Evolutionary conservation across 2,113 vertebrate species (phyloP).

Genomic region (Protobothrops flavoviridis): DNA sequence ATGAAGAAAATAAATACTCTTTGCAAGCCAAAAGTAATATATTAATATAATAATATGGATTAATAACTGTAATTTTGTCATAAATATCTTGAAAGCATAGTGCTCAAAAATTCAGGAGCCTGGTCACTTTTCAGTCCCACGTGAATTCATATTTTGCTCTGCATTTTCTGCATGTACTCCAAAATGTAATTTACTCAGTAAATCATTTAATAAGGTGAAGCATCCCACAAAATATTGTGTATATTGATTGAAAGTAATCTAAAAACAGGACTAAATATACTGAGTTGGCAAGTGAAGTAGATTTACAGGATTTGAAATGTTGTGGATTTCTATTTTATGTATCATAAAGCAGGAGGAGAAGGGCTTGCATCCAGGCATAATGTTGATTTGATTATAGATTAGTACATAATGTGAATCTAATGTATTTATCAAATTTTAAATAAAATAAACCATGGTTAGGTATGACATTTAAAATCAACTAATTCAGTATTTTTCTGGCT

Average conservation of each 20-base stretch:
- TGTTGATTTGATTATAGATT: background rate
- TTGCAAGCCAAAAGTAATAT: background rate
- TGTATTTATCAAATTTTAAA: background rate
- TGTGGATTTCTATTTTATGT: constrained; percentile 51
- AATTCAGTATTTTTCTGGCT: background rate
- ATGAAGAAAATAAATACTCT: background rate
- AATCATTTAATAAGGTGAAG: constrained; percentile 72
- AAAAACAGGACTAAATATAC: constrained; percentile 57
- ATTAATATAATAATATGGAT: background rate
- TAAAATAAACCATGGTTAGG: background rate
- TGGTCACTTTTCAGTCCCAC: constrained; percentile 41
- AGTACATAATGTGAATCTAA: background rate
- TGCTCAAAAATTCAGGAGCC: background rate
- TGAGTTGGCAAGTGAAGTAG: constrained; percentile 49
- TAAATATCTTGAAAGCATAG: background rate
- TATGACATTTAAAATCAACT: background rate
- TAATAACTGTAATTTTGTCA: background rate
- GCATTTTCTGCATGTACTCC: constrained; percentile 64
- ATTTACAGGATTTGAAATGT: constrained; percentile 63
- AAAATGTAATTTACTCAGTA: constrained; percentile 68
- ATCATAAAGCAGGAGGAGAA: constrained; percentile 28
- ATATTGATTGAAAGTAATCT: constrained; percentile 69
- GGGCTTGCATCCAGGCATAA: background rate
- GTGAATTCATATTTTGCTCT: constrained; percentile 60
- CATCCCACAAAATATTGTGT: constrained; percentile 64